Evolutionary conservation across 2,888 invertebrate species (phyloP).

Genomic region (Automeris io): DNA sequence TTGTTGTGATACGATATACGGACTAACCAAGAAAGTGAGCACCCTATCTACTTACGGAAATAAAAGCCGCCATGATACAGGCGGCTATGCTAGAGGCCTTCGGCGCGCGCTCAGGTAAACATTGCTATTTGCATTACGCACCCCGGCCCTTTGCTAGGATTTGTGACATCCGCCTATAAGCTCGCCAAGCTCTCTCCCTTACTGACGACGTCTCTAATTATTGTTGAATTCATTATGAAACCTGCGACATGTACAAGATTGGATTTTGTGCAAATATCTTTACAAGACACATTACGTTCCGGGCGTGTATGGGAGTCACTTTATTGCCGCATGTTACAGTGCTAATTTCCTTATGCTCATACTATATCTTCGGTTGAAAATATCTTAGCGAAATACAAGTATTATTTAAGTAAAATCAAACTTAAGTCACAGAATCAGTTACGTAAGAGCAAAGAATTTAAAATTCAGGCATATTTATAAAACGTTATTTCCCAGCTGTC

Average conservation of each 20-base stretch:
- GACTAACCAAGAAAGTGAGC: constrained; percentile 67
- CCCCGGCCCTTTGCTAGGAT: constrained; percentile 58
- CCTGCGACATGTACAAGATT: constrained; percentile 38
- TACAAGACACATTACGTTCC: constrained; percentile 26
- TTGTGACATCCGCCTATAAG: constrained; percentile 65
- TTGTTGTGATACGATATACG: constrained; percentile 60
- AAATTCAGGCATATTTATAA: too few species aligned
- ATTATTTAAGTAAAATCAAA: too few species aligned
- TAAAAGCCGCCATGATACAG: constrained; percentile 66
- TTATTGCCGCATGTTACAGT: constrained; percentile 25
- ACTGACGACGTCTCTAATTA: constrained; percentile 42
- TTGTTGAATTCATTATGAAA: constrained; percentile 46
- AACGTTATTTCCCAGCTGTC: background rate
- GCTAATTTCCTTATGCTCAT: background rate
- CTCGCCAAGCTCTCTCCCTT: constrained; percentile 37
- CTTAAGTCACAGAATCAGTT: too few species aligned
- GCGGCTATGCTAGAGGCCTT: constrained; percentile 25
- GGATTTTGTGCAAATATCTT: constrained; percentile 37
- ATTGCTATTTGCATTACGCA: constrained; percentile 60
- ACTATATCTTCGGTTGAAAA: background rate
- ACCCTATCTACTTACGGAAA: constrained; percentile 67
- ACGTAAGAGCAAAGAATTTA: too few species aligned
- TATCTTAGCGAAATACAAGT: too few species aligned
- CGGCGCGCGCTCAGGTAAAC: constrained; percentile 48
- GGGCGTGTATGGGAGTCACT: background rate